These are phyloP conservation scores for Steatornis caripensis DNA, from an alignment of 2,113 vertebrate species.

Conservation along the genomic window DNA sequence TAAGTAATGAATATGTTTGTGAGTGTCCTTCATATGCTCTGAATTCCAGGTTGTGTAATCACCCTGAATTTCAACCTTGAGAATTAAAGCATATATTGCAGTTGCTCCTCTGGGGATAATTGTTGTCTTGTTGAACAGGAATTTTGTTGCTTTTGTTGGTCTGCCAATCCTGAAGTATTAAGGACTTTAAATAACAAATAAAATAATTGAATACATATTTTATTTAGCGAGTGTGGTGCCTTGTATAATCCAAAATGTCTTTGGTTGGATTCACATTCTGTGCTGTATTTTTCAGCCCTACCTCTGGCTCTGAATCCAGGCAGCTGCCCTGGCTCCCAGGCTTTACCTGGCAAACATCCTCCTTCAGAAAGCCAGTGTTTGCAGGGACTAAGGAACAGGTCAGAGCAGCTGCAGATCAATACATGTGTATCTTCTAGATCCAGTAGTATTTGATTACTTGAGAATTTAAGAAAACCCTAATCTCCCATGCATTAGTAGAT, in stretches of 20 bases:
- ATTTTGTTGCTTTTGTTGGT: neutral
- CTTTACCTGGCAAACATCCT: neutral
- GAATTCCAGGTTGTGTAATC: neutral
- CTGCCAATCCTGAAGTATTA: neutral
- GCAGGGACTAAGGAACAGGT: neutral
- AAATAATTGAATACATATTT: constrained; percentile 13
- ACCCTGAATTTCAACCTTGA: neutral
- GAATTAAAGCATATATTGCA: neutral
- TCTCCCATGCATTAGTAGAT: neutral
- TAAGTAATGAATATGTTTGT: neutral
- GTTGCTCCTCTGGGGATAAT: neutral
- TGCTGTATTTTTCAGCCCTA: neutral
- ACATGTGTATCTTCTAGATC: neutral
- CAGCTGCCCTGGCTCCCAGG: neutral
- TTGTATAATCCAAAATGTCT: neutral
- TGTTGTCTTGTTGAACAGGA: neutral
- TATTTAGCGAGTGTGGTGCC: neutral
- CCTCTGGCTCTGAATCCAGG: neutral
- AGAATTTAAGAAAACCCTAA: neutral
- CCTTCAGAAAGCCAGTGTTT: neutral
- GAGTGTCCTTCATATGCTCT: neutral
- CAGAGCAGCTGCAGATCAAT: neutral
- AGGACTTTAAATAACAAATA: constrained; percentile 9
- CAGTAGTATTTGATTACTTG: neutral
- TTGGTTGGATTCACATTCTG: neutral